A percentile compares a stretch with the other conserved stretches of the same genome.
phyloP scores from a whole-genome alignment of 2,888 invertebrate species.

The Spodoptera littoralis region DNA sequence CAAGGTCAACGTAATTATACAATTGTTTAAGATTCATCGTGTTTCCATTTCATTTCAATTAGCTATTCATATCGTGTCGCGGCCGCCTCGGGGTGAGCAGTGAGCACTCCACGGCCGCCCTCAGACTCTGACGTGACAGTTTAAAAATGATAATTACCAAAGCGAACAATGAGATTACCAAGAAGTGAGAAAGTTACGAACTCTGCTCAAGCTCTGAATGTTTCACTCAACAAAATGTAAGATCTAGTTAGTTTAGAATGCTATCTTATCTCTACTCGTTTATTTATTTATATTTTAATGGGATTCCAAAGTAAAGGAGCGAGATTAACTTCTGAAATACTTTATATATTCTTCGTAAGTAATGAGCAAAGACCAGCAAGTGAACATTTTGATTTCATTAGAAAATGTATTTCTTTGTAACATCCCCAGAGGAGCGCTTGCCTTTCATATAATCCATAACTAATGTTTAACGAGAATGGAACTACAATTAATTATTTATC shows the following conservation, averaged over 20 bases:
- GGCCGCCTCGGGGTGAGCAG: neutral
- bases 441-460: conserved; percentile 3
- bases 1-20: conserved; percentile 3
- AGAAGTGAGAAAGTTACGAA: too few relatives aligned
- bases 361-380: conserved; percentile 7
- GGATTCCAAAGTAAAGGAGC: too few relatives aligned
- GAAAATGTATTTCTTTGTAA: conserved; percentile 10
- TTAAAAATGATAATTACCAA: too few relatives aligned
- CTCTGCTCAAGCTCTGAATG: too few relatives aligned
- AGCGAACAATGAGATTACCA: too few relatives aligned
- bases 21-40: conserved; percentile 11
- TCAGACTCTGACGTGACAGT: too few relatives aligned
- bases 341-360: neutral
- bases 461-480: neutral
- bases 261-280: too few relatives aligned
- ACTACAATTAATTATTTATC: conserved; percentile 1
- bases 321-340: too few relatives aligned
- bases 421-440: neutral
- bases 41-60: conserved; percentile 13
- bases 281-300: too few relatives aligned
- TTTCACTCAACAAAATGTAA: too few relatives aligned
- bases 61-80: neutral
- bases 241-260: too few relatives aligned
- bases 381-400: neutral
- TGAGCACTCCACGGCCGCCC: too few relatives aligned